Conservation (phyloP, 1,140 invertebrate genomes). For the Chrysopa pallens region DNA sequence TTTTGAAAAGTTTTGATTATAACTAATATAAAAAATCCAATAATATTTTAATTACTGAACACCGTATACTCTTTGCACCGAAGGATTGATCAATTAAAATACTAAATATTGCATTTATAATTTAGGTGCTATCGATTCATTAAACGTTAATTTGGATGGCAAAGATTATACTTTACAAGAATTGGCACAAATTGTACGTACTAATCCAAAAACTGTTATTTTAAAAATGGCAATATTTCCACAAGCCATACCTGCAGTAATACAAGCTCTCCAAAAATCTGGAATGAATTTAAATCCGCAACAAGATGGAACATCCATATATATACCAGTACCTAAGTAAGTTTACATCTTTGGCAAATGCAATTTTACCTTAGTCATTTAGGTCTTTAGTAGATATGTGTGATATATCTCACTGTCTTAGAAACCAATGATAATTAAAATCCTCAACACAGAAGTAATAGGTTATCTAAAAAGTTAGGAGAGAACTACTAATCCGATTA, state of each 20-base stretch:
- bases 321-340: slow-evolving; percentile 75
- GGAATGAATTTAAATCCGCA: slow-evolving; percentile 89
- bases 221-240: slow-evolving; percentile 71
- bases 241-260: slow-evolving; percentile 57
- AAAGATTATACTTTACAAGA: slow-evolving; percentile 74
- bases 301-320: slow-evolving; percentile 80
- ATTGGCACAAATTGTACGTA: slow-evolving; percentile 70
- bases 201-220: slow-evolving; percentile 70
- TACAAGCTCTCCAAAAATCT: slow-evolving; percentile 55
- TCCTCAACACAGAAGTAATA: no score
- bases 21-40: no score
- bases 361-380: not conserved
- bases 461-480: no score
- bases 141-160: slow-evolving; percentile 57
- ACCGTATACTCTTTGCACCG: no score
- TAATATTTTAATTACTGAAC: no score
- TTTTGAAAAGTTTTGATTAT: no score
- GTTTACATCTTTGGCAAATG: slow-evolving; percentile 5
- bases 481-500: no score
- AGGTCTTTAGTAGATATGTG: not conserved
- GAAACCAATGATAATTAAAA: no score
- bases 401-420: no score
- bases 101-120: not conserved
- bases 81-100: no score
- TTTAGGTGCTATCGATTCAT: slow-evolving; percentile 53